Base-by-base conservation (phyloP, 2,113 vertebrate genomes). In the Gopherus evgoodei region DNA sequence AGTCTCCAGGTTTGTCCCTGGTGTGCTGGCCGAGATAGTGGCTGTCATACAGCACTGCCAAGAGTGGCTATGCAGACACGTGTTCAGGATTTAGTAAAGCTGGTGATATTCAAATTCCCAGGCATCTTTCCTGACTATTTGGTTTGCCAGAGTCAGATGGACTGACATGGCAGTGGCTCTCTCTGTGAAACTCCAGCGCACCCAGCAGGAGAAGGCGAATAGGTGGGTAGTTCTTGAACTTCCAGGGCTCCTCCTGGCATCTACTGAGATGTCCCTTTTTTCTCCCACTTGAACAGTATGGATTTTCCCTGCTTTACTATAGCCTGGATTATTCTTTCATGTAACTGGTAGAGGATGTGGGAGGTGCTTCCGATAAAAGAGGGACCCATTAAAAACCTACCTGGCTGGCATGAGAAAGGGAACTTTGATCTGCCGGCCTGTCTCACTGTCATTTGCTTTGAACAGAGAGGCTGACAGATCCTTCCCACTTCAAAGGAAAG, bases 401-500 rank as follows among this genome's bases (percentile, higher is more conserved):
- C 22, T 44, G 72, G 38, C n/a, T 76, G 72, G 72, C 42, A 42
- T 76, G 72, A 31, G 44, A 75, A 76, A 83, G 80, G 82, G 21
- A 83, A 54, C 31, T 78, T 31, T 65, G 50, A 57, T 50, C 31
- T 49, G 50, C 11, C 8, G 72, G 56, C 62, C 16, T 24, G 3
- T 38, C 52, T 53, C 75, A n/a, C 14, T 50, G 59, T 59, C 47
- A 38, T 42, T 62, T 49, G 27, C 79, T 69, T 86, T 65, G 47
- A 83, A 88, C 35, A n/a, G 85, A 29, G 82, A 3, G 24, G 54
- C 59, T 59, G 87, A 54, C 31, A 42, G 76, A 52, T 83, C 38
- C 79, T 87, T 86, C 82, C 78, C 57, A 92, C 42, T 92, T 89
- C 79, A 91, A 91, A 96, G 92, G n/a, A 11, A 82, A 50, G 11